These are phyloP conservation scores for Nothoprocta perdicaria DNA, from an alignment of 2,113 vertebrate genomes.

Conservation along the genomic window DNA sequence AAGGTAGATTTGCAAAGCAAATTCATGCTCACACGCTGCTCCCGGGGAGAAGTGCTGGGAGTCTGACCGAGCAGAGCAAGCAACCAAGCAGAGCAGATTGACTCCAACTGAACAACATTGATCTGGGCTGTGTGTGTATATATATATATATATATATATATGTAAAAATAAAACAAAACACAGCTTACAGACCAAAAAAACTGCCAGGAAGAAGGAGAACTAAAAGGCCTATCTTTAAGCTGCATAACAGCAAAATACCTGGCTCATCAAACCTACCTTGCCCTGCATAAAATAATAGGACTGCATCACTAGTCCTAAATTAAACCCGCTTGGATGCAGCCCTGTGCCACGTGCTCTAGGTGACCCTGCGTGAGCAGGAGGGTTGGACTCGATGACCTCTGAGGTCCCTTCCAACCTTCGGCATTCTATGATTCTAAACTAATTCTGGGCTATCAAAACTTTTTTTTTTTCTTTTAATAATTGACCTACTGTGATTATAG, in stretches of 20 bases:
- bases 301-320: neutral
- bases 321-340: too few species aligned
- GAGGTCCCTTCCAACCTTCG: too few species aligned
- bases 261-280: neutral
- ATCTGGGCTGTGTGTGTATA: neutral
- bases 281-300: neutral
- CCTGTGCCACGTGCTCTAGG: too few species aligned
- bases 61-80: neutral
- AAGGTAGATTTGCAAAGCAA: conserved; percentile 36
- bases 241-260: neutral
- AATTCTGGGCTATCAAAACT: neutral
- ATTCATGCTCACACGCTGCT: neutral
- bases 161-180: too few species aligned
- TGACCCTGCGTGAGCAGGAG: too few species aligned
- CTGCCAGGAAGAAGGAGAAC: neutral
- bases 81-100: neutral
- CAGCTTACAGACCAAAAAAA: too few species aligned
- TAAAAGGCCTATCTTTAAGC: neutral
- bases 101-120: neutral
- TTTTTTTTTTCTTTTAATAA: neutral
- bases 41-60: rapidly evolving
- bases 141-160: too few species aligned
- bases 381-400: too few species aligned
- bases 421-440: too few species aligned
- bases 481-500: neutral